Conservation (phyloP, 2,113 vertebrate species). For the Solea solea region DNA sequence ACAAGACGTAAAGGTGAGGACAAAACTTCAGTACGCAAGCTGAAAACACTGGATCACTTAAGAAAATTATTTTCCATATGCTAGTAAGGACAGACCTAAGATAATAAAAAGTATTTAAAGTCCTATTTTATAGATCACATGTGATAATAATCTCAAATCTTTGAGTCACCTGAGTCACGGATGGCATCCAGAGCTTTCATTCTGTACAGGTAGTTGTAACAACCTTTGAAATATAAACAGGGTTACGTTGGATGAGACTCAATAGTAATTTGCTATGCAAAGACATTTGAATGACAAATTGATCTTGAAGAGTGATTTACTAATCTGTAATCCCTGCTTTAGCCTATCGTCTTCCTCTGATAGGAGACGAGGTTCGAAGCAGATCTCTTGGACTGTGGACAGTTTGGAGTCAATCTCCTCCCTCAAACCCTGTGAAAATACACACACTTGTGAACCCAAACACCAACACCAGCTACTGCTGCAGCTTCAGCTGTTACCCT, state of each 20-base stretch:
- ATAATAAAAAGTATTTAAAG: too few species aligned
- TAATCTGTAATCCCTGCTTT: slow-evolving; percentile 78
- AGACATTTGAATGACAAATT: background rate
- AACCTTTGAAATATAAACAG: slow-evolving; percentile 76
- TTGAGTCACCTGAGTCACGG: slow-evolving; percentile 85
- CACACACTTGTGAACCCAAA: background rate
- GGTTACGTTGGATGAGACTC: background rate
- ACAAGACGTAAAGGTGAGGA: background rate
- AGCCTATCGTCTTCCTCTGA: slow-evolving; percentile 86
- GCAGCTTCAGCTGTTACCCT: too few species aligned
- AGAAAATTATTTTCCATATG: too few species aligned
- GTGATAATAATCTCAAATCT: background rate
- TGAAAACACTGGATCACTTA: too few species aligned
- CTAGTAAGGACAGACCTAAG: too few species aligned
- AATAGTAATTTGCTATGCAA: background rate
- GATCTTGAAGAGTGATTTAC: slow-evolving; percentile 67
- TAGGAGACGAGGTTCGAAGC: slow-evolving; percentile 90
- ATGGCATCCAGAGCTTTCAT: slow-evolving; percentile 97
- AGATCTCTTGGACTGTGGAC: slow-evolving; percentile 91
- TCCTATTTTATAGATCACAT: too few species aligned
- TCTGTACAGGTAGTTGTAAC: slow-evolving; percentile 93
- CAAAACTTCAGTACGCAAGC: too few species aligned
- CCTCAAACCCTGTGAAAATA: slow-evolving; percentile 84
- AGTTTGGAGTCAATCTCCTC: slow-evolving; percentile 91
- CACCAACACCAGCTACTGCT: background rate